A percentile compares a stretch with the other conserved stretches of the same genome.
Conservation (phyloP, 2,888 invertebrate species). For the Crematogaster levior region DNA sequence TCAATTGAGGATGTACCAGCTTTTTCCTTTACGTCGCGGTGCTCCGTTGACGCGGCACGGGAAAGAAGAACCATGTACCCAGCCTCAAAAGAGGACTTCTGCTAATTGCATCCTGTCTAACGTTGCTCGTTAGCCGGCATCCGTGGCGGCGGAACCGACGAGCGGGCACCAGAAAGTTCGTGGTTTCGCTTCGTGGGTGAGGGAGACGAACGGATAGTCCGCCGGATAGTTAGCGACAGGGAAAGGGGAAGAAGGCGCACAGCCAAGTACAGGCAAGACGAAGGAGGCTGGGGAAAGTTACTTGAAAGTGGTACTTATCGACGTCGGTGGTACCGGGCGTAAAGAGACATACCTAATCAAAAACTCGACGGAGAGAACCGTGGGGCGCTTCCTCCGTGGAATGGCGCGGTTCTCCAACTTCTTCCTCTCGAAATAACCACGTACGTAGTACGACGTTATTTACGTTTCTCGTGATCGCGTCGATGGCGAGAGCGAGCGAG, state of each 20-base stretch:
- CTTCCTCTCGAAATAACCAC: constrained; percentile 54
- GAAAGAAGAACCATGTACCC: constrained; percentile 69
- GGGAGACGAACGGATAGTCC: not conserved
- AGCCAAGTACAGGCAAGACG: constrained; percentile 40
- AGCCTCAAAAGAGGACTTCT: constrained; percentile 73
- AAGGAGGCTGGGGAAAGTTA: constrained; percentile 59
- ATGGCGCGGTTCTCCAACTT: constrained; percentile 26
- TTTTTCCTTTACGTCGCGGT: constrained; percentile 60
- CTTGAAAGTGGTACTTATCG: constrained; percentile 73
- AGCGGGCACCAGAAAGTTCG: constrained; percentile 66
- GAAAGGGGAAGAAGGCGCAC: constrained; percentile 3
- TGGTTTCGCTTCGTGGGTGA: constrained; percentile 57
- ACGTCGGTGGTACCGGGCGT: constrained; percentile 63
- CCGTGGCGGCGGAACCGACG: constrained; percentile 51
- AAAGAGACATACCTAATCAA: constrained; percentile 62
- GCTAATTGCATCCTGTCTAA: constrained; percentile 80
- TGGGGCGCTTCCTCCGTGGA: constrained; percentile 8
- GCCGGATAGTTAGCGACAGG: constrained; percentile 35
- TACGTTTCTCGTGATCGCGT: constrained; percentile 50
- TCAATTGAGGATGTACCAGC: constrained; percentile 72
- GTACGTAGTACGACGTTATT: constrained; percentile 53
- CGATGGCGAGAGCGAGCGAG: constrained; percentile 29
- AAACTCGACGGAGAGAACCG: constrained; percentile 49
- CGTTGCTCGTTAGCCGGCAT: constrained; percentile 74
- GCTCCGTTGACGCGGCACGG: constrained; percentile 50